A percentile compares a stretch with the other conserved stretches of the same genome.
These are phyloP conservation scores for Patiria miniata DNA, from an alignment of 35 echinoderm and acorn worm genomes.

Conservation along the genomic window DNA sequence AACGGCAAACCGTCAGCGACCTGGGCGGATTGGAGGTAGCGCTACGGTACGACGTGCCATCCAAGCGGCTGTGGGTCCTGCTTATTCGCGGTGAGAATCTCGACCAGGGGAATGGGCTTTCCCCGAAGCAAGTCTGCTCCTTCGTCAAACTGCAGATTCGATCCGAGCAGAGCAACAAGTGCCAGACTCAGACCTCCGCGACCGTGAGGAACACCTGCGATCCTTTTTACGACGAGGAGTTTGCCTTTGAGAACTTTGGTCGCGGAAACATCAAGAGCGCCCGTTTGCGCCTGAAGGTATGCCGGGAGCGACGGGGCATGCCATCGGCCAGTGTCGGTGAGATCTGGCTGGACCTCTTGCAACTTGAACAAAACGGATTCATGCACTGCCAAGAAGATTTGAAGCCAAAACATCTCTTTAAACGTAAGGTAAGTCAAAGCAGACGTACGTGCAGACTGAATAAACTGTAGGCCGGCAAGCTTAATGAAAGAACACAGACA, in stretches of 20 bases:
- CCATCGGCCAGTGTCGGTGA: slow-evolving; percentile 14
- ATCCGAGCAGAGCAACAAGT: slow-evolving; percentile 1
- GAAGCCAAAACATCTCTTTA: slow-evolving; percentile 7
- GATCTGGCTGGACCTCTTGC: slow-evolving; percentile 5
- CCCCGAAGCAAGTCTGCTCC: slow-evolving; percentile 13
- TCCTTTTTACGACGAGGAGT: slow-evolving; percentile 47
- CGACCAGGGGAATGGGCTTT: neutral
- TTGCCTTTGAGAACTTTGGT: slow-evolving; percentile 34
- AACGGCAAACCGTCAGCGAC: slow-evolving; percentile 13
- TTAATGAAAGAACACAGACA: no score
- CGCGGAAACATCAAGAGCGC: slow-evolving; percentile 1
- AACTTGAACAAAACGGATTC: neutral
- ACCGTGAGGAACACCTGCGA: slow-evolving; percentile 35
- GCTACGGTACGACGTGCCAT: slow-evolving; percentile 30
- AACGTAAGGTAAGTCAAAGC: no score
- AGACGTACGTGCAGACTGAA: no score
- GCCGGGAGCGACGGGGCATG: neutral
- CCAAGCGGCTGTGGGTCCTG: slow-evolving; percentile 31
- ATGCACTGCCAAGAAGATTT: slow-evolving; percentile 36
- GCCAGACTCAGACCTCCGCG: slow-evolving; percentile 16
- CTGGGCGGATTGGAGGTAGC: slow-evolving; percentile 55
- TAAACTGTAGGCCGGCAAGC: no score
- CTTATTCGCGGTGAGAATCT: slow-evolving; percentile 51
- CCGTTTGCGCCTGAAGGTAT: slow-evolving; percentile 36
- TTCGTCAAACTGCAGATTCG: slow-evolving; percentile 45